These are phyloP conservation scores for Capromys pilorides DNA, from an alignment of 2,797 vertebrate species.

Conservation along the genomic window DNA sequence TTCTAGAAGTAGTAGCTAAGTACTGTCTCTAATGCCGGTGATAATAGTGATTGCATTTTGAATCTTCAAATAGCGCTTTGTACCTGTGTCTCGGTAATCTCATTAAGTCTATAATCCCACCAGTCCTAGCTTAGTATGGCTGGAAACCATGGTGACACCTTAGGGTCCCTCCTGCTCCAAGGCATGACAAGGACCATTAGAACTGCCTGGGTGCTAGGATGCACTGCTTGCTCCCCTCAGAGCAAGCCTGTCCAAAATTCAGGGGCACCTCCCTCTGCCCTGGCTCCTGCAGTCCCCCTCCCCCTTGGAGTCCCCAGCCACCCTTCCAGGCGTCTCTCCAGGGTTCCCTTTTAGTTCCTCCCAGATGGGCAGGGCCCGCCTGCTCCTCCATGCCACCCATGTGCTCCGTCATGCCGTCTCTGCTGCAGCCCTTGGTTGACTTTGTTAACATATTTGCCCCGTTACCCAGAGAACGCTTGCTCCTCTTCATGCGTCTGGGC, in stretches of 20 bases:
- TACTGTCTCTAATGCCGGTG: not conserved
- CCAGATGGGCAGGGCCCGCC: fast-evolving
- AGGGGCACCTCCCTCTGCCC: not conserved
- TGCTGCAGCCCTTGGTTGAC: not conserved
- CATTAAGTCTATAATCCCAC: not conserved
- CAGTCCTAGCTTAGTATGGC: not conserved
- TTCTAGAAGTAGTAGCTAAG: not conserved
- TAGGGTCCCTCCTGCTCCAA: too few species aligned
- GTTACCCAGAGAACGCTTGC: not conserved
- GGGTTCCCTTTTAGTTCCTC: not conserved
- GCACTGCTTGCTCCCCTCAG: not conserved
- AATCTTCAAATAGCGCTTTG: not conserved
- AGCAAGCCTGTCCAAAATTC: not conserved
- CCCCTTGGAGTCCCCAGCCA: not conserved
- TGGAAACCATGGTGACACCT: fast-evolving
- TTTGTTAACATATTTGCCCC: not conserved
- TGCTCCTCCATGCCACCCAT: not conserved
- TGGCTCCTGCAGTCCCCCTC: not conserved
- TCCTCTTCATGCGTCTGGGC: not conserved
- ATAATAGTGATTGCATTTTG: not conserved
- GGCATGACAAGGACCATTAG: not conserved
- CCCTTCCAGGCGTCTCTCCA: not conserved
- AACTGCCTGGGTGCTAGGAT: not conserved
- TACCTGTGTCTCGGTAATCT: not conserved
- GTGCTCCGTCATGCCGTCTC: not conserved